These are phyloP conservation scores for Polylopha cassiicola DNA, from an alignment of 2,888 invertebrate species.

Conservation along the genomic window DNA sequence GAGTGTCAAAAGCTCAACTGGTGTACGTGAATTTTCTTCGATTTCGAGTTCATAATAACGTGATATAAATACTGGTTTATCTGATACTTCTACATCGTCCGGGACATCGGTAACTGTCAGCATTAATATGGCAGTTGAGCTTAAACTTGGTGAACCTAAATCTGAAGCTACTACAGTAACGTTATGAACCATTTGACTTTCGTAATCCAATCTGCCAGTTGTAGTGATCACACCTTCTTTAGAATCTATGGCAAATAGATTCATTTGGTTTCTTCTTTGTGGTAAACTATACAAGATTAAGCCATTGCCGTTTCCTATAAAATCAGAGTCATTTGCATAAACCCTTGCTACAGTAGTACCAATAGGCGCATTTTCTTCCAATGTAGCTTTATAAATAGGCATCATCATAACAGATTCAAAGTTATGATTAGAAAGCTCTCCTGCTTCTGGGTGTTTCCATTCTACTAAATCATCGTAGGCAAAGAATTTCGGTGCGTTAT, in stretches of 20 bases:
- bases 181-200: slow-evolving; percentile 81
- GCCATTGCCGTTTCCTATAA: slow-evolving; percentile 91
- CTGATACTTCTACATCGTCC: slow-evolving; percentile 71
- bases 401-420: slow-evolving; percentile 75
- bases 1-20: slow-evolving; percentile 84
- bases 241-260: slow-evolving; percentile 87
- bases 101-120: slow-evolving; percentile 82
- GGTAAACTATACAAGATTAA: slow-evolving; percentile 86
- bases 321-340: slow-evolving; percentile 90
- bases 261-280: slow-evolving; percentile 78
- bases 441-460: slow-evolving; percentile 68
- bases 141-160: slow-evolving; percentile 88
- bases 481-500: slow-evolving; percentile 88
- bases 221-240: slow-evolving; percentile 90
- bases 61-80: slow-evolving; percentile 78
- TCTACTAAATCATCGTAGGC: slow-evolving; percentile 82
- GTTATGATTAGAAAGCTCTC: slow-evolving; percentile 67
- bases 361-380: slow-evolving; percentile 85
- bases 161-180: slow-evolving; percentile 90
- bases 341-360: slow-evolving; percentile 86
- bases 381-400: slow-evolving; percentile 86
- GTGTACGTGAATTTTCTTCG: slow-evolving; percentile 87
- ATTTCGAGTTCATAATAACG: slow-evolving; percentile 89
- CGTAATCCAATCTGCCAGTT: slow-evolving; percentile 83
- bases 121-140: slow-evolving; percentile 84